Conservation (phyloP, 2,797 vertebrate species). For the Echiichthys vipera region DNA sequence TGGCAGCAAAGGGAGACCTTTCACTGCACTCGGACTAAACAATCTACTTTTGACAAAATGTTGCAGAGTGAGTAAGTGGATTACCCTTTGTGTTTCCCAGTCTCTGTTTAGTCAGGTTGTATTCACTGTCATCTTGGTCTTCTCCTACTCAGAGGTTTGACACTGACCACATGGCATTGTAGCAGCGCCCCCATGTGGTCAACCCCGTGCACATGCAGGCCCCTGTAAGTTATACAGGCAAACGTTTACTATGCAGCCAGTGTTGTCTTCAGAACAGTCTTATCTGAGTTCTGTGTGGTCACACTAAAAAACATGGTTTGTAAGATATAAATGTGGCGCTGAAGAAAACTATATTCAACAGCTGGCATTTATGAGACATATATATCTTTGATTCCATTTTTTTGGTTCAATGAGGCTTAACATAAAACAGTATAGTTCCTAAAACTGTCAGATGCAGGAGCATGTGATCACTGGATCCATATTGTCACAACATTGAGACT, state of each 20-base stretch:
- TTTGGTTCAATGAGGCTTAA: conserved; percentile 28
- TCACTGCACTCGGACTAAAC: not conserved
- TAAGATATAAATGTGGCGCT: not conserved
- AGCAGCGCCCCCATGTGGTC: conserved; percentile 70
- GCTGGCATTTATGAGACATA: conserved; percentile 14
- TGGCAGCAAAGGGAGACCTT: conserved; percentile 17
- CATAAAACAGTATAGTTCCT: conserved; percentile 24
- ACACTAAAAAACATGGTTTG: conserved; percentile 7
- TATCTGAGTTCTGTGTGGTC: not conserved
- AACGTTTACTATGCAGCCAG: not conserved
- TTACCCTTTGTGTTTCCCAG: not conserved
- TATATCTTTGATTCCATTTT: conserved; percentile 12
- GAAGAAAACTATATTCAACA: conserved; percentile 14
- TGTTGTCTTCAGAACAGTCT: conserved; percentile 7
- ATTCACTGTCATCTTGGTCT: conserved; percentile 6
- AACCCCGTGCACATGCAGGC: not conserved
- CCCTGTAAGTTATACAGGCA: not conserved
- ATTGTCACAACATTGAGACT: not conserved
- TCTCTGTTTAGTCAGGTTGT: not conserved
- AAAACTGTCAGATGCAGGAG: not conserved
- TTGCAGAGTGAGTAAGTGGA: not conserved
- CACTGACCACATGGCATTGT: conserved; percentile 2
- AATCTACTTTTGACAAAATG: not conserved
- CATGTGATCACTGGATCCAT: not conserved
- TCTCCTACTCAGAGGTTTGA: not conserved